These are phyloP conservation scores for Parochlus steinenii DNA, from an alignment of 2,888 invertebrate species.

Conservation along the genomic window DNA sequence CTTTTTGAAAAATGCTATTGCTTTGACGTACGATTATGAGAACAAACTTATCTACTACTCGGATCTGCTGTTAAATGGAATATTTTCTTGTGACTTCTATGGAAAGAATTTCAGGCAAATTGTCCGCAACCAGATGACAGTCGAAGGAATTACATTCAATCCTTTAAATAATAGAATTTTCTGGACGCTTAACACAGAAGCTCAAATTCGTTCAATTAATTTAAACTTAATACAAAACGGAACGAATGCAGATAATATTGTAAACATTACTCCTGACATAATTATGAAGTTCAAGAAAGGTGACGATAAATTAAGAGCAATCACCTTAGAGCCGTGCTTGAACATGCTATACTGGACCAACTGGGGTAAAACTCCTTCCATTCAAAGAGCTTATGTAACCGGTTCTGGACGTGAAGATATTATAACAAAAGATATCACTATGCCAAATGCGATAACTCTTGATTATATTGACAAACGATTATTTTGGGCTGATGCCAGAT, in stretches of 20 bases:
- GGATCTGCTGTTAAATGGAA: slow-evolving; percentile 72
- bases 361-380: slow-evolving; percentile 69
- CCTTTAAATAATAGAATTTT: slow-evolving; percentile 49
- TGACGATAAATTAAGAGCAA: slow-evolving; percentile 68
- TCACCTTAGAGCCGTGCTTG: slow-evolving; percentile 70
- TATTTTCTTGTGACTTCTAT: slow-evolving; percentile 67
- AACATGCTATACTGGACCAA: slow-evolving; percentile 67
- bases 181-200: slow-evolving; percentile 74
- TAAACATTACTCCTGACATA: slow-evolving; percentile 31
- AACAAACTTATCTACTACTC: slow-evolving; percentile 63
- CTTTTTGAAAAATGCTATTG: slow-evolving; percentile 71
- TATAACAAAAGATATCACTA: slow-evolving; percentile 60
- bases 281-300: slow-evolving; percentile 32
- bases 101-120: slow-evolving; percentile 54
- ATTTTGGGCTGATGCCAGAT: slow-evolving; percentile 72
- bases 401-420: slow-evolving; percentile 53
- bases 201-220: slow-evolving; percentile 38
- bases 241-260: slow-evolving; percentile 18
- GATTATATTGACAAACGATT: slow-evolving; percentile 58
- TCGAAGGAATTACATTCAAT: slow-evolving; percentile 75
- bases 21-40: slow-evolving; percentile 61
- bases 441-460: slow-evolving; percentile 71
- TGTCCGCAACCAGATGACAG: slow-evolving; percentile 60
- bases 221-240: slow-evolving; percentile 15
- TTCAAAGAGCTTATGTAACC: slow-evolving; percentile 56